Percentiles rank a stretch among this genome's conserved stretches.
Conservation (phyloP, 2,888 invertebrate genomes). For the Apodemia zela region DNA sequence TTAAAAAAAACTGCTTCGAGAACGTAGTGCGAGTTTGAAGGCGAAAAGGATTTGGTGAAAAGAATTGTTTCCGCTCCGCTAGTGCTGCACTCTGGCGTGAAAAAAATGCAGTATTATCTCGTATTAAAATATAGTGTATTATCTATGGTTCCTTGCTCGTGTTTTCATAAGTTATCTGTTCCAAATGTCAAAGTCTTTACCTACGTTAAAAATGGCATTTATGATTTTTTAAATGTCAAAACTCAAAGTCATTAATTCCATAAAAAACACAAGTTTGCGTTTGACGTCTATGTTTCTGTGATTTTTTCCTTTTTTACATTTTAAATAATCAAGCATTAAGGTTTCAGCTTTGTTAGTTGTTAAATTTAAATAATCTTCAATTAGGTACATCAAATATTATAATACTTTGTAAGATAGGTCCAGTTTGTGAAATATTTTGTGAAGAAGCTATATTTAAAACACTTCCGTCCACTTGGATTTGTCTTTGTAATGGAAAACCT, state of each 20-base stretch:
- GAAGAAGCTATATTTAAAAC: constrained; percentile 24
- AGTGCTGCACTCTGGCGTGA: too few relatives aligned
- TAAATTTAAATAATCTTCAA: neutral
- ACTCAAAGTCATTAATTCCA: neutral
- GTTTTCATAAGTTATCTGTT: neutral
- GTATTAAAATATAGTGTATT: too few relatives aligned
- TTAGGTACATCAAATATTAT: neutral
- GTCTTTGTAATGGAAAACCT: constrained; percentile 61
- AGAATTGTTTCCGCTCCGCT: too few relatives aligned
- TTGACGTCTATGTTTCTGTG: constrained; percentile 14
- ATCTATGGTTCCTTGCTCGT: too few relatives aligned
- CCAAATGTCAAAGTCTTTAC: too few relatives aligned
- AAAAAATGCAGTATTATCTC: too few relatives aligned
- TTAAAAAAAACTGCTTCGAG: too few relatives aligned
- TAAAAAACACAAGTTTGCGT: neutral
- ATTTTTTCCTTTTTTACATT: constrained; percentile 1
- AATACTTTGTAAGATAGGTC: constrained; percentile 3
- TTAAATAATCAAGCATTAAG: neutral
- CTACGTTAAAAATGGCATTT: neutral
- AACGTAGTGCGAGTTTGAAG: too few relatives aligned
- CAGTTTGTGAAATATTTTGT: constrained; percentile 13
- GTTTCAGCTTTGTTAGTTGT: neutral
- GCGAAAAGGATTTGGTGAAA: too few relatives aligned
- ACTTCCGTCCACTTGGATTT: constrained; percentile 28
- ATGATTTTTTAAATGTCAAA: neutral